These are phyloP conservation scores for Antechinus flavipes DNA, from an alignment of 2,113 vertebrate species.

Conservation along the genomic window DNA sequence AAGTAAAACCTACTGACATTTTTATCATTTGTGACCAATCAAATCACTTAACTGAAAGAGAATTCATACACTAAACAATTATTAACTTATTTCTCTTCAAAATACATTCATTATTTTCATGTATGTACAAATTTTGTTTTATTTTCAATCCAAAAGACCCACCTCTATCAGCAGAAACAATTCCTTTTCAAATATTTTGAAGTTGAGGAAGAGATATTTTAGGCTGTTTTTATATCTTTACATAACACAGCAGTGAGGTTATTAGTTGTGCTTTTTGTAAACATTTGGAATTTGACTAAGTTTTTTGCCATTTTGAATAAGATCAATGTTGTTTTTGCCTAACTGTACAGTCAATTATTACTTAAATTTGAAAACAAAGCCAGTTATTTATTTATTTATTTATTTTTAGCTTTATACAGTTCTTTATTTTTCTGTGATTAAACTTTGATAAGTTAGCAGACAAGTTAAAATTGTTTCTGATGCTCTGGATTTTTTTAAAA, in stretches of 20 bases:
- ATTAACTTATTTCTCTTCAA: slow-evolving; percentile 30
- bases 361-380: not conserved
- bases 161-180: not conserved
- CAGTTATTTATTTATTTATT: not conserved
- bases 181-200: not conserved
- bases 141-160: not conserved
- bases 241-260: not conserved
- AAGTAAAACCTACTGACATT: not conserved
- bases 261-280: not conserved
- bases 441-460: not conserved
- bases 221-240: not conserved
- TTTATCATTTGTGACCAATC: slow-evolving; percentile 49
- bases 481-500: not conserved
- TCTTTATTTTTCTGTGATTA: not conserved
- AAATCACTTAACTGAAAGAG: slow-evolving; percentile 23
- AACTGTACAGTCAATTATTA: not conserved
- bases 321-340: not conserved
- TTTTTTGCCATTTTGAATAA: not conserved
- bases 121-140: not conserved
- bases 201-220: not conserved
- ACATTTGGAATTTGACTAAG: not conserved
- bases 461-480: not conserved
- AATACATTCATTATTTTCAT: not conserved
- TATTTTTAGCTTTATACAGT: not conserved
- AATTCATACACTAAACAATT: slow-evolving; percentile 29